Conservation (phyloP, 2,888 invertebrate genomes). For the Aspidapion aeneum region DNA sequence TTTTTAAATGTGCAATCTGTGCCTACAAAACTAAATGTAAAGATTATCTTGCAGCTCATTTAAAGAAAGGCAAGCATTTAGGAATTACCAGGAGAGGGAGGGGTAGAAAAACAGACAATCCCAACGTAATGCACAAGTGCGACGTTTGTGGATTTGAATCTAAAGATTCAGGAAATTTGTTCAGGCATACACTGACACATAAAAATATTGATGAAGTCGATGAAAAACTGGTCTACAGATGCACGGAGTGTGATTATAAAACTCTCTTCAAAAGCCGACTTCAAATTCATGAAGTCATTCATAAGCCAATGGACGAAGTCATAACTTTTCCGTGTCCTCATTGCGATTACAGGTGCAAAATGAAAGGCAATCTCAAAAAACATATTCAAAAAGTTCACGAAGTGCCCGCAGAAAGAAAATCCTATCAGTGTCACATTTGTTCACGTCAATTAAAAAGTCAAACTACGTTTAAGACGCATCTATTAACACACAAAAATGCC, state of each 20-base stretch:
- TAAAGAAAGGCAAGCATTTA: not conserved
- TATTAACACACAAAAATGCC: not conserved
- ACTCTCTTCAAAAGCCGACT: not conserved
- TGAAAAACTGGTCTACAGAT: not conserved
- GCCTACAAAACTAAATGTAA: not conserved
- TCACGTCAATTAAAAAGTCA: not conserved
- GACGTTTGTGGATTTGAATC: not conserved
- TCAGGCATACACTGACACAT: not conserved
- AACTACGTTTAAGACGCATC: not conserved
- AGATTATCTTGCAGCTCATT: not conserved
- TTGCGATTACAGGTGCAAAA: not conserved
- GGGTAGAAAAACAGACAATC: not conserved
- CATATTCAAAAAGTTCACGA: not conserved
- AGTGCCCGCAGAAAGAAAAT: not conserved
- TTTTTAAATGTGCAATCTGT: not conserved
- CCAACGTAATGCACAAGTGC: not conserved
- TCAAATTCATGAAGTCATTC: not conserved
- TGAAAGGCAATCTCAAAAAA: not conserved
- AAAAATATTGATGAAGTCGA: not conserved
- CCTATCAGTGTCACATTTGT: not conserved
- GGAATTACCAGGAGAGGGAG: not conserved
- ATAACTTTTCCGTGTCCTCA: not conserved
- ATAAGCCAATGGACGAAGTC: not conserved
- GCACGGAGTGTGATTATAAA: not conserved
- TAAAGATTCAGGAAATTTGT: not conserved